Base-by-base conservation (phyloP, 2,888 invertebrate genomes). In the Amphipoea lucens region DNA sequence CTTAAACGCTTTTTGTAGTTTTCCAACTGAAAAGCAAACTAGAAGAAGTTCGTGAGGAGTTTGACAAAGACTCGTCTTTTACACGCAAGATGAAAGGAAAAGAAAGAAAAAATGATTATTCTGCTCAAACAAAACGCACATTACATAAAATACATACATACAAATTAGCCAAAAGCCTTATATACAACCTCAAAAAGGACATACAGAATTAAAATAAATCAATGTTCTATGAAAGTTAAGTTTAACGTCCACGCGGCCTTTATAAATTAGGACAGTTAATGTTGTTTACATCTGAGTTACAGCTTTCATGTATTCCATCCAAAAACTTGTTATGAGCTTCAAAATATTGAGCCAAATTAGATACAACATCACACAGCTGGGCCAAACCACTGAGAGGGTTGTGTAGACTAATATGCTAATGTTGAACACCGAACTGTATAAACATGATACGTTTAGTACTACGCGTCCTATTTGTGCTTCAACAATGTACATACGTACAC, bases 341-440 rank as follows among this genome's bases (percentile, higher is more conserved):
- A 68, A 70, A 70, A 60, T 78, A 23, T 66, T n/a, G 3, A 40
- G 12, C 17, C 20, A 65, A 76, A 76, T 84, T 71, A 72, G n/a
- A 51, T 17, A 54, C 45, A 71, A 67, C 1, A 76, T 74, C 5
- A 54, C 23, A 65, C 74, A 74, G 67, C 80, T 80, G 81, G 0
- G 73, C 62, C 67, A 65, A 66, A 76, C 70, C 71, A 51, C 63
- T 77, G 29, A 48, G 51, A 62, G 42, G 17, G 63, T 72, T 72
- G 51, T 67, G n/a, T 45, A 71, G 51, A 76, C 60, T 51, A 60
- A 73, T 73, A 75, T 70, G 71, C 65, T 74, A 84, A 77, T 78
- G 36, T 71, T n/a, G 14, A 54, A 76, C 63, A 65, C 14, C 9
- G 23, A 48, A 14, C 71, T 77, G n/a, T 54, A 17, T 65, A 72